phyloP scores from a whole-genome alignment of 1,140 invertebrate genomes.

The Lerema accius region DNA sequence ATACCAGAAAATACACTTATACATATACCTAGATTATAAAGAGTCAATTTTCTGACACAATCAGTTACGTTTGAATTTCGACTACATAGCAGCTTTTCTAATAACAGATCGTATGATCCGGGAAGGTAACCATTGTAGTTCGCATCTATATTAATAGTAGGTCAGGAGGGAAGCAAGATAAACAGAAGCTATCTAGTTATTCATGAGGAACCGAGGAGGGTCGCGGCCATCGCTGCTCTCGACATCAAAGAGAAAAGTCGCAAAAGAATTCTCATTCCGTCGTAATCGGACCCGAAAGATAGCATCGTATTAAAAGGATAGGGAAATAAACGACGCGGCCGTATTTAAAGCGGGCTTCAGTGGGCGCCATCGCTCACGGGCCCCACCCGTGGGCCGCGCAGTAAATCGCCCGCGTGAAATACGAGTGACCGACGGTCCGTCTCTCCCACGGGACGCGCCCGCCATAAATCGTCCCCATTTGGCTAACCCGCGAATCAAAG shows the following conservation, averaged over 20 bases:
- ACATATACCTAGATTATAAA: too few species aligned
- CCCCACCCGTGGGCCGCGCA: too few species aligned
- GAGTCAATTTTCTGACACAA: too few species aligned
- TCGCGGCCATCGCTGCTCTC: slow-evolving; percentile 36
- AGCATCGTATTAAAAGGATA: slow-evolving; percentile 65
- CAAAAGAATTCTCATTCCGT: slow-evolving; percentile 47
- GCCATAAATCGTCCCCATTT: slow-evolving; percentile 70
- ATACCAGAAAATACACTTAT: too few species aligned
- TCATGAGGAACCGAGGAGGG: slow-evolving; percentile 18
- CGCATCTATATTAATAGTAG: slow-evolving; percentile 14
- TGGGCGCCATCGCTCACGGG: slow-evolving; percentile 24
- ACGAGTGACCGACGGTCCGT: slow-evolving; percentile 18
- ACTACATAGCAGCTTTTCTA: too few species aligned
- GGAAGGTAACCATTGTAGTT: background rate
- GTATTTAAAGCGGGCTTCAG: slow-evolving; percentile 36
- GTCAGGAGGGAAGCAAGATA: slow-evolving; percentile 11
- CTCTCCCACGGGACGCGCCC: slow-evolving; percentile 43
- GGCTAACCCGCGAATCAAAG: slow-evolving; percentile 69
- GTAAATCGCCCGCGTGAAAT: slow-evolving; percentile 32
- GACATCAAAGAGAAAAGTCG: slow-evolving; percentile 48
- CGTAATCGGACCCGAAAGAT: slow-evolving; percentile 58
- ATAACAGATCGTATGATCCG: too few species aligned
- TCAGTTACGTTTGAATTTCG: too few species aligned
- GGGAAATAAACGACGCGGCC: slow-evolving; percentile 50
- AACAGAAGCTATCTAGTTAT: slow-evolving; percentile 24